phyloP scores from a whole-genome alignment of 1,140 invertebrate species.

The Rhagoletis pomonella region DNA sequence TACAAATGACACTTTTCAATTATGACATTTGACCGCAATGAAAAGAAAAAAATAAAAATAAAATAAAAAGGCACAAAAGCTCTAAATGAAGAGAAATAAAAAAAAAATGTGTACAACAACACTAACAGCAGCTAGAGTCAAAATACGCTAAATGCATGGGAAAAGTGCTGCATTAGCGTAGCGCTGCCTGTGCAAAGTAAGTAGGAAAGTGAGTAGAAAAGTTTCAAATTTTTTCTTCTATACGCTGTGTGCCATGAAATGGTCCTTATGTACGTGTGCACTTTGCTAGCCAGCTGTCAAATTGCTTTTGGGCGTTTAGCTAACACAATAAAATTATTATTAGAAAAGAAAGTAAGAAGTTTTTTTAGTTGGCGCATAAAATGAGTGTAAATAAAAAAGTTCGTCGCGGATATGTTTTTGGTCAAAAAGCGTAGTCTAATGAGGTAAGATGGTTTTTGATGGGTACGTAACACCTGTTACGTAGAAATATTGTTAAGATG shows the following conservation, averaged over 20 bases:
- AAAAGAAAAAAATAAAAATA: not conserved
- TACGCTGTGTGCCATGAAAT: not conserved
- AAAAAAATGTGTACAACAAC: not conserved
- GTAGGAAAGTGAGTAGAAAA: not conserved
- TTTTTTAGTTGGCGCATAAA: not conserved
- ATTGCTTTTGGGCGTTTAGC: not conserved
- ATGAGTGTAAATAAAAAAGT: not conserved
- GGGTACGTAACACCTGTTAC: too few species aligned
- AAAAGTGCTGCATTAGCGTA: slow-evolving; percentile 12
- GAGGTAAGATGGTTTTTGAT: too few species aligned
- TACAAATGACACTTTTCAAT: slow-evolving; percentile 35
- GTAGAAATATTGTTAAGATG: too few species aligned
- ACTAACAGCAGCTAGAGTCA: too few species aligned
- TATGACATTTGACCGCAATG: slow-evolving; percentile 9
- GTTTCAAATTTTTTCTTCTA: not conserved
- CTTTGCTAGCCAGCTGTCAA: not conserved
- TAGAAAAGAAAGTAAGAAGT: not conserved
- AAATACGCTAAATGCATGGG: not conserved
- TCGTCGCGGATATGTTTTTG: not conserved
- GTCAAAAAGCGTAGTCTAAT: not conserved
- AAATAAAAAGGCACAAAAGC: not conserved
- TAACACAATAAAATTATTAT: slow-evolving; percentile 28
- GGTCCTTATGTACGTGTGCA: not conserved
- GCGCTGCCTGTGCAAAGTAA: not conserved
- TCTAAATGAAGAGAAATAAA: not conserved